Conservation (phyloP, 2,113 vertebrate species). For the Motacilla tschutschensis region DNA sequence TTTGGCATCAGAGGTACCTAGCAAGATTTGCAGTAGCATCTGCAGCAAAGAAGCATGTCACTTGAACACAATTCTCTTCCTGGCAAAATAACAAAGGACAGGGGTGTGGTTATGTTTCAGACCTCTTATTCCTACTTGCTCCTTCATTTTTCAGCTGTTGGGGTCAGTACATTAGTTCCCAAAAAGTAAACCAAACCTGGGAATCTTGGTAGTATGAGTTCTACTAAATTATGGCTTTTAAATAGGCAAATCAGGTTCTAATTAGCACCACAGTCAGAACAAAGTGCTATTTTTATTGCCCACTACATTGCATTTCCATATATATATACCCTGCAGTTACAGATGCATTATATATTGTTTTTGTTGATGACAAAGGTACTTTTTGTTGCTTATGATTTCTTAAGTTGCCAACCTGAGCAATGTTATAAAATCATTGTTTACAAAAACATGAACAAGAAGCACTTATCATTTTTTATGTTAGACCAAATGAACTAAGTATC, state of each 20-base stretch:
- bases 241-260: slow-evolving; percentile 81
- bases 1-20: background rate
- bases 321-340: slow-evolving; percentile 60
- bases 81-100: slow-evolving; percentile 55
- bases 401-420: slow-evolving; percentile 10
- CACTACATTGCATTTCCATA: slow-evolving; percentile 63
- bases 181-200: slow-evolving; percentile 56
- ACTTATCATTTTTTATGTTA: background rate
- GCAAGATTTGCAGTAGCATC: background rate
- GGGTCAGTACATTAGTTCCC: slow-evolving; percentile 65
- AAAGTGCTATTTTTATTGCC: slow-evolving; percentile 70
- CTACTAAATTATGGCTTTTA: slow-evolving; percentile 78
- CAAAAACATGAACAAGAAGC: slow-evolving; percentile 5
- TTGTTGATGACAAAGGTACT: slow-evolving; percentile 26
- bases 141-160: slow-evolving; percentile 63
- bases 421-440: background rate
- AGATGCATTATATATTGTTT: slow-evolving; percentile 52
- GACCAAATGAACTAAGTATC: background rate
- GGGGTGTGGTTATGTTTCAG: background rate
- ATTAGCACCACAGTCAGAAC: slow-evolving; percentile 73
- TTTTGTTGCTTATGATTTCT: slow-evolving; percentile 33
- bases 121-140: background rate
- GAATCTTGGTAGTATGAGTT: slow-evolving; percentile 71
- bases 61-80: slow-evolving; percentile 68
- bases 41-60: background rate